phyloP scores from a whole-genome alignment of 2,113 vertebrate species.

The Protobothrops mucrosquamatus region DNA sequence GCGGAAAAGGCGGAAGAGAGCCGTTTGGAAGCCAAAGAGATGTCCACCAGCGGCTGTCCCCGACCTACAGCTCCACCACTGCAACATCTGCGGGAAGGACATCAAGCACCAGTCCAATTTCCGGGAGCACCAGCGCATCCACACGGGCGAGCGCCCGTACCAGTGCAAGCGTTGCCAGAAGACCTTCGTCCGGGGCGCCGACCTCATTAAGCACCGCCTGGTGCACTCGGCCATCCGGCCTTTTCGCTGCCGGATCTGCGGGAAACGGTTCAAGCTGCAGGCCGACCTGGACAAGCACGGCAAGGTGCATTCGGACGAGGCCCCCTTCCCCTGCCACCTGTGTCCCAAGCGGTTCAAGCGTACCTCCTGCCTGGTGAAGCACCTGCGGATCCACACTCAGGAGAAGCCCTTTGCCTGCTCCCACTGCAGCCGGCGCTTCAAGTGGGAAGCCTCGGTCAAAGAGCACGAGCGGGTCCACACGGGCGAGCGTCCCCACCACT shows the following conservation, averaged over 20 bases:
- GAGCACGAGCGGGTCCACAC: conserved; percentile 16
- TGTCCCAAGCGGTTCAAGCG: conserved; percentile 34
- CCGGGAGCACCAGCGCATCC: conserved; percentile 31
- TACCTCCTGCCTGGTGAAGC: conserved; percentile 28
- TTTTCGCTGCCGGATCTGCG: conserved; percentile 19
- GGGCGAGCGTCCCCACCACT: conserved; percentile 19
- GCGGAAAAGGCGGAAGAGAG: not conserved
- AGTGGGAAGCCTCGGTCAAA: conserved; percentile 42
- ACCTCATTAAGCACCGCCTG: conserved; percentile 45
- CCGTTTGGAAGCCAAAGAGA: rapidly evolving
- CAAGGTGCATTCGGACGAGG: conserved; percentile 31
- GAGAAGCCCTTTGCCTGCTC: conserved; percentile 45
- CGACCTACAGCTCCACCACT: not conserved
- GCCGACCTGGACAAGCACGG: conserved; percentile 35
- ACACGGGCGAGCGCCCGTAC: conserved; percentile 9
- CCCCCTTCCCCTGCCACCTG: conserved; percentile 27
- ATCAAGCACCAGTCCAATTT: conserved; percentile 20
- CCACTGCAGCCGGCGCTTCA: conserved; percentile 34
- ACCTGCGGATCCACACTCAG: conserved; percentile 32
- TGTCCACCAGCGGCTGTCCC: too few relatives aligned
- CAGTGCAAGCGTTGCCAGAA: conserved; percentile 40
- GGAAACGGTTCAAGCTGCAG: conserved; percentile 41
- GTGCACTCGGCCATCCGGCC: conserved; percentile 25
- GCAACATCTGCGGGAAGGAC: conserved; percentile 22
- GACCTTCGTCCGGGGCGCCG: conserved; percentile 25